A percentile compares a stretch with the other conserved stretches of the same genome.
These are phyloP conservation scores for Cynoglossus semilaevis DNA, from an alignment of 2,113 vertebrate species.

Conservation along the genomic window DNA sequence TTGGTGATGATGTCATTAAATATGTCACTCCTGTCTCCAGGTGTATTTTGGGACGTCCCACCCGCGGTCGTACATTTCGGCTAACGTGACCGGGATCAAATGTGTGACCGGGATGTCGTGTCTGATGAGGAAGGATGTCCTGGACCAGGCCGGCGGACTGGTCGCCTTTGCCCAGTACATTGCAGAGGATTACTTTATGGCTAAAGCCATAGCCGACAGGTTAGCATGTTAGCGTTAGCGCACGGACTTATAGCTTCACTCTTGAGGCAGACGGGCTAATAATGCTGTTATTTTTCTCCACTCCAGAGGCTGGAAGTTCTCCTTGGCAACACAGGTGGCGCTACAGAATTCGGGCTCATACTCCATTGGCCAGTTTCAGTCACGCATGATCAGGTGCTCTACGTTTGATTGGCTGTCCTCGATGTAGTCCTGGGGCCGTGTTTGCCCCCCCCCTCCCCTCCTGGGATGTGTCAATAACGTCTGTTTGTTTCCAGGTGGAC, in stretches of 20 bases:
- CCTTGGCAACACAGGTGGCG: conserved; percentile 97
- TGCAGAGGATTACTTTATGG: conserved; percentile 99
- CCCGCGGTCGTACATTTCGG: conserved; percentile 96
- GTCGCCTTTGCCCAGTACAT: conserved; percentile 97
- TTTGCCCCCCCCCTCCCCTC: too few species aligned
- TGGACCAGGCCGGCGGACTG: conserved; percentile 95
- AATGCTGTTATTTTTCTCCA: background rate
- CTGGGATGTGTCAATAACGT: too few species aligned
- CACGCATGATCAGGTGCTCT: conserved; percentile 93
- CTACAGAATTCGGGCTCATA: conserved; percentile 98
- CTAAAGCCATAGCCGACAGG: conserved; percentile 97
- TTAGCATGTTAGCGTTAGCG: conserved; percentile 51
- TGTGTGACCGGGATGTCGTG: conserved; percentile 99
- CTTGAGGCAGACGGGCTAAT: background rate
- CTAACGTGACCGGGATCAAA: conserved; percentile 95
- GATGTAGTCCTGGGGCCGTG: too few species aligned
- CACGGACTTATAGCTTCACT: too few species aligned
- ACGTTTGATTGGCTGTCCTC: conserved; percentile 5
- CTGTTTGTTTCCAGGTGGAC: conserved; percentile 82
- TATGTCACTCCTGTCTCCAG: conserved; percentile 60
- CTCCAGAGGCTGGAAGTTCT: conserved; percentile 93
- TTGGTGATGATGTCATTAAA: too few species aligned
- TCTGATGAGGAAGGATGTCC: conserved; percentile 94
- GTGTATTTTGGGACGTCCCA: conserved; percentile 98
- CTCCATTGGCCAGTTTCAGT: conserved; percentile 98